Conservation (phyloP, 2,888 invertebrate genomes). For the Galeruca laticollis region DNA sequence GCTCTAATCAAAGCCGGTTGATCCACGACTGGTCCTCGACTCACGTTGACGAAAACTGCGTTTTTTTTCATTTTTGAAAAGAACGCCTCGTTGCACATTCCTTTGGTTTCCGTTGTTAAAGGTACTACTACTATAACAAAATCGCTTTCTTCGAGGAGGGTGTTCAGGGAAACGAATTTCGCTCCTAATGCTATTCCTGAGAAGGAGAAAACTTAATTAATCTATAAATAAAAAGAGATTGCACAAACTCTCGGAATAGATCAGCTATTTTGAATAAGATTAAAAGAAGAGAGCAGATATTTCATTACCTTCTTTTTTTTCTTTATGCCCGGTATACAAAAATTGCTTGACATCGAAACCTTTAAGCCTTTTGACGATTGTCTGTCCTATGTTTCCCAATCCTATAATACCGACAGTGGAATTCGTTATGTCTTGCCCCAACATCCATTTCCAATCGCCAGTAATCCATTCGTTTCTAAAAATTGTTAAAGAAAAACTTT, state of each 20-base stretch:
- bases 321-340: slow-evolving; percentile 80
- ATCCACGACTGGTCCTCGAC: slow-evolving; percentile 81
- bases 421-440: slow-evolving; percentile 82
- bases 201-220: too few relatives aligned
- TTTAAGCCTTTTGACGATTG: slow-evolving; percentile 77
- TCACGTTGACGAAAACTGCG: slow-evolving; percentile 82
- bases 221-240: too few relatives aligned
- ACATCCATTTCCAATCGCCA: slow-evolving; percentile 78
- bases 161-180: slow-evolving; percentile 75
- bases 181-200: slow-evolving; percentile 70
- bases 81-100: slow-evolving; percentile 76
- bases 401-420: slow-evolving; percentile 88
- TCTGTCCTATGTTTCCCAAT: slow-evolving; percentile 84
- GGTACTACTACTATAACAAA: slow-evolving; percentile 80
- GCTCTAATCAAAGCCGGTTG: slow-evolving; percentile 86
- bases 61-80: slow-evolving; percentile 82
- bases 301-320: slow-evolving; percentile 73
- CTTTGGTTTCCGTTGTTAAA: slow-evolving; percentile 75
- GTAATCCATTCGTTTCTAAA: slow-evolving; percentile 57
- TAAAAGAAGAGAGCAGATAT: too few relatives aligned
- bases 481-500: too few relatives aligned
- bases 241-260: too few relatives aligned
- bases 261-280: too few relatives aligned
- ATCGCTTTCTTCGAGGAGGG: slow-evolving; percentile 78
- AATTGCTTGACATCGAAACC: slow-evolving; percentile 80